Conservation (phyloP, 2,797 vertebrate genomes). For the Hippoglossus hippoglossus region DNA sequence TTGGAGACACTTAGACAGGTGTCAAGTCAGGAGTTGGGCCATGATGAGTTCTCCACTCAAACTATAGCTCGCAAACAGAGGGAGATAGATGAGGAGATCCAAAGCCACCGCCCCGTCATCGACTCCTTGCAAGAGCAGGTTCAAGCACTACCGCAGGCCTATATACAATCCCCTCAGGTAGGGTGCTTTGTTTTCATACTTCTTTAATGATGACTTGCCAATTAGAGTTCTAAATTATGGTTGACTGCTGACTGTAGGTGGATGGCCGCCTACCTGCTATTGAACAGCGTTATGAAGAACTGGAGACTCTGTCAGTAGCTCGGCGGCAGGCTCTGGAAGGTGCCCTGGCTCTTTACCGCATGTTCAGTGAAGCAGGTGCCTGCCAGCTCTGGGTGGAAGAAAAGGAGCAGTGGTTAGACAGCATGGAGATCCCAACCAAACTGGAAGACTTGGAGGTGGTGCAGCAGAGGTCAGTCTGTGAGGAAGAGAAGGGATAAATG, state of each 20-base stretch:
- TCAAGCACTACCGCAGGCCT: slow-evolving; percentile 78
- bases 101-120: slow-evolving; percentile 88
- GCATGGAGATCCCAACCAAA: slow-evolving; percentile 91
- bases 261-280: slow-evolving; percentile 87
- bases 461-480: slow-evolving; percentile 89
- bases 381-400: slow-evolving; percentile 95
- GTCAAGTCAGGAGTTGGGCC: slow-evolving; percentile 91
- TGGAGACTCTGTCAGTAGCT: slow-evolving; percentile 84
- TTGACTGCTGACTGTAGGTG: slow-evolving; percentile 74
- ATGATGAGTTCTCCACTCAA: slow-evolving; percentile 94
- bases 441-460: slow-evolving; percentile 97
- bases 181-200: slow-evolving; percentile 31
- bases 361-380: slow-evolving; percentile 94
- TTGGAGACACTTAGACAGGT: slow-evolving; percentile 90
- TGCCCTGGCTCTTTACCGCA: slow-evolving; percentile 90
- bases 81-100: slow-evolving; percentile 93
- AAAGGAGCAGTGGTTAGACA: slow-evolving; percentile 94
- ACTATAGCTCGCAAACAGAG: slow-evolving; percentile 92
- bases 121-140: slow-evolving; percentile 91
- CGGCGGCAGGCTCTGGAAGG: slow-evolving; percentile 90
- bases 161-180: slow-evolving; percentile 79
- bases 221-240: slow-evolving; percentile 14
- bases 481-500: background rate
- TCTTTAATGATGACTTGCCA: slow-evolving; percentile 13
- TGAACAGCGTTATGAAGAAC: slow-evolving; percentile 88